Evolutionary conservation across 2,113 vertebrate genomes (phyloP), one percentile per base, ranked within the genome.

Genomic region (Pyxicephalus adspersus): DNA sequence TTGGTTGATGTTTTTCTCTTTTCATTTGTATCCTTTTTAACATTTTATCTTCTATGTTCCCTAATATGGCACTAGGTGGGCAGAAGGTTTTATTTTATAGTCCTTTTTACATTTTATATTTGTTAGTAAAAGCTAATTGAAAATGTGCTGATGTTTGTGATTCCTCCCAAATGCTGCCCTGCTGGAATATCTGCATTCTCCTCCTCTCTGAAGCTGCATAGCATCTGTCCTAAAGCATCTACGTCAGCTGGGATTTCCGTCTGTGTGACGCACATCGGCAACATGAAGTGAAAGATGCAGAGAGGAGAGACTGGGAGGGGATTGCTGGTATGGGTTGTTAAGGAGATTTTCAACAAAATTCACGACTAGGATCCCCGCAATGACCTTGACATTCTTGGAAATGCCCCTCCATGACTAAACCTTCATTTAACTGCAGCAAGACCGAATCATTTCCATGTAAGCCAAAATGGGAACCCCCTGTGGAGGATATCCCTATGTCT

Each of bases 401-500:
- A 31, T 77, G 78, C 78, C 84, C 85, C 13, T 1, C 52, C 51
- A 2, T 84, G 76, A 1, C 64, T 85, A 78, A 79, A 80, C 89
- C 84, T 86, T 84, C 84, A 83, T 83, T 72, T 88, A 85, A 84
- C 76, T 63, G 77, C 71, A 88, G 86, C 86, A 51, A 89, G 87
- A 77, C 88, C 88, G 86, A 84, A 87, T 82, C 85, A 90, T 60
- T 90, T 83, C 89, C 87, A 88, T 80, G 85, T 84, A 85, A 73
- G 89, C 90, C 91, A 92, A 92, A 93, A 88, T 93, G 93, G 93
- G 93, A 94, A 93, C 89, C 91, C 92, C 92, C 84, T n/a, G 86
- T 91, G 89, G 92, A 91, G 91, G 93, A 89, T 90, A 87, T 77
- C 86, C 89, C 89, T 90, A 76, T 16, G 86, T 87, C 86, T 89